Evolutionary conservation across 2,113 vertebrate genomes (phyloP), one percentile per base, ranked within the genome.

Genomic region (Probosciger aterrimus): DNA sequence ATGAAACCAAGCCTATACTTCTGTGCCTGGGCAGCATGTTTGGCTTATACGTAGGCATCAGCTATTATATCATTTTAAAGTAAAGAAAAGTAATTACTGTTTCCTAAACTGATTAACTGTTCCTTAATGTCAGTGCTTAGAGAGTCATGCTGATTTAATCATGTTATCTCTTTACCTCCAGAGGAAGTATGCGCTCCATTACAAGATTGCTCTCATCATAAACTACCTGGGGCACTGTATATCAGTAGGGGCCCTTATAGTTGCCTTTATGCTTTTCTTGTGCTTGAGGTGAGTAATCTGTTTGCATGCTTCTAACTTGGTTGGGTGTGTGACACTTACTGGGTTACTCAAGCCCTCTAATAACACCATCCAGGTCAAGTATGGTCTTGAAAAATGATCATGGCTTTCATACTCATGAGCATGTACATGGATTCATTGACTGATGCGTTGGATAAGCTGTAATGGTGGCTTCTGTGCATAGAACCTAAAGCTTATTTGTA

Each of bases 181-280:
- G 98, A 98, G 98, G 92, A 99, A 99, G 93, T 99, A 99, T 23
- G 98, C 98, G 4, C 96, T 99, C 93, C 99, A 99, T 97, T 99
- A 99, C 97, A 99, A 98, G 94, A 97, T 99, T 27, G 99, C 99
- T 24, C 99, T 99, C 55, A 98, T 99, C 95, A 98, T 99, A 97
- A 99, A 99, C 98, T 99, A 99, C 98, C 97, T 99, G 93, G 99
- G 99, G 25, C 99, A 99, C 97, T 99, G 99, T 82, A 98, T 99
- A 93, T 99, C 99, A 14, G 96, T 99, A 80, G 99, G 98, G 39
- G 99, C 99, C 67, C 98, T 99, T 5, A 97, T 99, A 47, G 98
- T 99, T 33, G 99, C 99, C 96, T 99, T 99, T 97, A 94, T 99
- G 92, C 99, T 99, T 89, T 99, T 99, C 98, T 97, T 99, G 95